phyloP scores from a whole-genome alignment of 1,140 invertebrate species.

The Eumaeus atala region DNA sequence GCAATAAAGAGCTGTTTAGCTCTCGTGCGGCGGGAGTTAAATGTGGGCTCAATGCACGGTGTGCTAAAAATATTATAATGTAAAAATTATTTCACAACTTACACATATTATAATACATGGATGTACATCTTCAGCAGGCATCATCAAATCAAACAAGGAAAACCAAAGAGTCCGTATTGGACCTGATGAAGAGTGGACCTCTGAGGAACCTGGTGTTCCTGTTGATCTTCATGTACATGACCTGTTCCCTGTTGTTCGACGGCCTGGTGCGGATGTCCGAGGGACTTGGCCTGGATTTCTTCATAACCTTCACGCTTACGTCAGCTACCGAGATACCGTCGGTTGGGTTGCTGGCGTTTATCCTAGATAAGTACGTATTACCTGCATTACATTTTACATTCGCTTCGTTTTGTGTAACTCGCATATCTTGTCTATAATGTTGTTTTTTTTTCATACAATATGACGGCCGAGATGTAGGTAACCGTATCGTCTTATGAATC shows the following conservation, averaged over 20 bases:
- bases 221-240: slow-evolving; percentile 74
- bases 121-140: slow-evolving; percentile 30
- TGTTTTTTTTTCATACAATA: too few species aligned
- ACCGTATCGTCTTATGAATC: too few species aligned
- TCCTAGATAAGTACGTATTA: slow-evolving; percentile 79
- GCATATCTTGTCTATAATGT: too few species aligned
- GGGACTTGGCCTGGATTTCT: slow-evolving; percentile 78
- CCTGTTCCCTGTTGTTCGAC: slow-evolving; percentile 80
- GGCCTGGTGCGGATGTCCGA: slow-evolving; percentile 80
- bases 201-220: slow-evolving; percentile 75
- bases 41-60: too few species aligned
- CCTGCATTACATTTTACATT: too few species aligned
- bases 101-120: too few species aligned
- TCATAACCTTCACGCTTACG: slow-evolving; percentile 81
- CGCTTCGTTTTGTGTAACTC: too few species aligned
- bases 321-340: slow-evolving; percentile 82
- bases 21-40: too few species aligned
- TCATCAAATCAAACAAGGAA: slow-evolving; percentile 52
- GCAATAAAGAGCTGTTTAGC: too few species aligned
- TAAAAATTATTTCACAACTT: too few species aligned
- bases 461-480: too few species aligned
- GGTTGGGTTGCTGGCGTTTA: slow-evolving; percentile 77
- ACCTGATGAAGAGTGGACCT: slow-evolving; percentile 75
- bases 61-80: too few species aligned
- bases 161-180: slow-evolving; percentile 68